phyloP scores from a whole-genome alignment of 2,797 vertebrate genomes.

The Crenuchus spilurus region DNA sequence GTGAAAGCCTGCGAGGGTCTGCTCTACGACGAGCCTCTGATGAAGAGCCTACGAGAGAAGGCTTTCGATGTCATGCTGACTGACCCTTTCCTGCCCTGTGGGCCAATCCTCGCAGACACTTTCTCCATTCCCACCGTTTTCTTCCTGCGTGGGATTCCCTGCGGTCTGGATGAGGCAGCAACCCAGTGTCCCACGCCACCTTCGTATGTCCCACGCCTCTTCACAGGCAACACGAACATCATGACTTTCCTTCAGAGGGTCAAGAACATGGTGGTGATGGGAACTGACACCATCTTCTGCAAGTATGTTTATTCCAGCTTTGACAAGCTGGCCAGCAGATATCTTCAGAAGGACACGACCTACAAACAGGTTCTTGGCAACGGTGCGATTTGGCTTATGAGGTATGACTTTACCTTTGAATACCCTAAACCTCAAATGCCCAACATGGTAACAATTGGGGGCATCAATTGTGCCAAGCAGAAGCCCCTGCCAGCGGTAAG shows the following conservation, averaged over 20 bases:
- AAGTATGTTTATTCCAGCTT: conserved; percentile 56
- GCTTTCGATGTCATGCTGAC: conserved; percentile 73
- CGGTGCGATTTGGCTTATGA: conserved; percentile 27
- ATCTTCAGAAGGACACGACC: conserved; percentile 59
- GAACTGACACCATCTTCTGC: conserved; percentile 60
- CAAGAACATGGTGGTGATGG: conserved; percentile 61
- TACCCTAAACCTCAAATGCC: neutral
- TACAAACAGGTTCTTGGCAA: conserved; percentile 66
- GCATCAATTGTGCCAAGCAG: neutral
- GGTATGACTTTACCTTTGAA: neutral
- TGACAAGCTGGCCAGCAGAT: conserved; percentile 67
- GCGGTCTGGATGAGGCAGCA: conserved; percentile 65
- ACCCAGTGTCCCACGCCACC: conserved; percentile 70
- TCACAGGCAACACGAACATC: conserved; percentile 55
- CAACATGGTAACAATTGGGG: conserved; percentile 27
- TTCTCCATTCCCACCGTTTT: conserved; percentile 75
- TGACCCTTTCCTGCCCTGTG: conserved; percentile 80
- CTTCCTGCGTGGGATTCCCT: conserved; percentile 74
- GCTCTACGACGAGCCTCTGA: conserved; percentile 64
- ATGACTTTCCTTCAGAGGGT: conserved; percentile 77
- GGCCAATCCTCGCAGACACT: conserved; percentile 67
- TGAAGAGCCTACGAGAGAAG: conserved; percentile 62
- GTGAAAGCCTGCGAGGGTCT: conserved; percentile 67
- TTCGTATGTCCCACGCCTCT: conserved; percentile 70
- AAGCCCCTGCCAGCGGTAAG: conserved; percentile 24